Evolutionary conservation across 1,140 invertebrate species (phyloP).

Genomic region (Samia ricini): DNA sequence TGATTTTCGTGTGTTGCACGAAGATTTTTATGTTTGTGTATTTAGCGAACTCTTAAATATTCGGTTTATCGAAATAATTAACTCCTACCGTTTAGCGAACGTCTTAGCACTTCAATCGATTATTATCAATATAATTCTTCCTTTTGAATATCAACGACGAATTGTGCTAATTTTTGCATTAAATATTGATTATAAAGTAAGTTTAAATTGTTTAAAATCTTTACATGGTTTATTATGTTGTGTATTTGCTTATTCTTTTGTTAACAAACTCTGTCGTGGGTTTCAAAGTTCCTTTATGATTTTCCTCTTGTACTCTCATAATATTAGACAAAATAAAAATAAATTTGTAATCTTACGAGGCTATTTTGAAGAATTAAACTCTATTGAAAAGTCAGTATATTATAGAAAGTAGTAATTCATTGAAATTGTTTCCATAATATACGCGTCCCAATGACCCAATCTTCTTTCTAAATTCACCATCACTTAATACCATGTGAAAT

Average conservation of each 20-base stretch:
- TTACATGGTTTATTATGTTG: not conserved
- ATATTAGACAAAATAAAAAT: not conserved
- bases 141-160: no score
- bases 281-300: constrained; percentile 53
- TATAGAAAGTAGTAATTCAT: not conserved
- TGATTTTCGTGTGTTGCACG: constrained; percentile 14
- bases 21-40: not conserved
- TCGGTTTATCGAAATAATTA: not conserved
- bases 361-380: not conserved
- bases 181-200: no score
- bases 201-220: no score
- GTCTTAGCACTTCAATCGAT: not conserved
- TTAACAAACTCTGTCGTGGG: not conserved
- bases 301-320: constrained; percentile 29
- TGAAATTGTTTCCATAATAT: no score
- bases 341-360: not conserved
- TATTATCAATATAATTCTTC: no score
- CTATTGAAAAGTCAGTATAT: not conserved
- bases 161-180: not conserved
- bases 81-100: not conserved
- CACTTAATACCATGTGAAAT: not conserved
- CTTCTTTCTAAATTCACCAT: not conserved
- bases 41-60: not conserved
- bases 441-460: no score
- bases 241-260: not conserved